Base-by-base conservation (phyloP, 2,113 vertebrate genomes). In the Gnathonemus longibarbis region DNA sequence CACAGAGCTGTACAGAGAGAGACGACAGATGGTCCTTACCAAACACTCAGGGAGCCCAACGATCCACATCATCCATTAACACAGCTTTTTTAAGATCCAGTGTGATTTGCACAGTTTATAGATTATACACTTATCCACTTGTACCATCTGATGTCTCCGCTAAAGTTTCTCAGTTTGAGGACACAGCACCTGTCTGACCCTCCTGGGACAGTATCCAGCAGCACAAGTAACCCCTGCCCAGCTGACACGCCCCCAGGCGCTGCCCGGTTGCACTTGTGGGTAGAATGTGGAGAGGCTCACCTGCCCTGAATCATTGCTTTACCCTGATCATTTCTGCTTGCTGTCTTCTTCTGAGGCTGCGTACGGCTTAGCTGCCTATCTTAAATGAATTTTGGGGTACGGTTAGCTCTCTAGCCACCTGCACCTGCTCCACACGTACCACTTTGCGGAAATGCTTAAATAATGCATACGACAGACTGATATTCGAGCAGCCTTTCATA, bases 341-440 rank as follows among this genome's bases (percentile, higher is more conserved):
- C 19, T 48, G 83, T 24, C 83, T 84, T 24, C 80, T 48, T 84
- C 21, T 10, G 83, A 84, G 83, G 45, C 15, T 84, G 39, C 0
- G 9, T 46, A 17, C 31, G 24, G 53, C 66, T 56, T 42, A 93
- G 94, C 91, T 91, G 94, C 95, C 94, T 95, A 93, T 94, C 95
- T 95, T 95, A 96, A 96, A 95, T 95, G 95, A 96, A 96, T 96
- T 95, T 95, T 94, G 94, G 94, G 93, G 93, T 93, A 95, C 92
- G 93, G 94, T 94, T 93, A 94, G 94, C 94, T 93, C 92, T 92
- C 91, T 90, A 90, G 90, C 90, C 91, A 91, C 92, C 91, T 92
- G 89, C 88, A 58, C 53, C 46, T 6, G 21, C 80, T 89, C 90
- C 94, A 92, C 93, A 93, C 94, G 93, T 95, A 94, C 94, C 95